Conservation (phyloP, 1,140 invertebrate genomes). For the Drosophila truncata region DNA sequence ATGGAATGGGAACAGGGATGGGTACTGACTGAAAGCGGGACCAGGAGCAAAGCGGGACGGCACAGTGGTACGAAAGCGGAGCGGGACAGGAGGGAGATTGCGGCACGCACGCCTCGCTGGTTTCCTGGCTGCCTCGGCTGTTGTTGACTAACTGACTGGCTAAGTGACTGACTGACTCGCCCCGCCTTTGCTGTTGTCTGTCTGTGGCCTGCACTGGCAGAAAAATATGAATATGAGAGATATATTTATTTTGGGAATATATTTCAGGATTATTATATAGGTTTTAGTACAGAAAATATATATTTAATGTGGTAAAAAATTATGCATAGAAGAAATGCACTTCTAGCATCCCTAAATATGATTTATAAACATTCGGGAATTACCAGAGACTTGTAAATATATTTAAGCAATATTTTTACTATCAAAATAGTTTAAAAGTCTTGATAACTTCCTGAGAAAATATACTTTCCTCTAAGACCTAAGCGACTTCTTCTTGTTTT, state of each 20-base stretch:
- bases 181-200: slow-evolving; percentile 9
- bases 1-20: slow-evolving; percentile 8
- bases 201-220: slow-evolving; percentile 16
- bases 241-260: too few relatives aligned
- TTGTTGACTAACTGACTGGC: slow-evolving; percentile 61
- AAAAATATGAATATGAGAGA: too few relatives aligned
- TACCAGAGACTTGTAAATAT: too few relatives aligned
- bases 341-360: not conserved
- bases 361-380: not conserved
- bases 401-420: not conserved
- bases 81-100: slow-evolving; percentile 34
- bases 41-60: slow-evolving; percentile 5
- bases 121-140: slow-evolving; percentile 46
- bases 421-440: not conserved
- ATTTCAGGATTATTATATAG: too few relatives aligned
- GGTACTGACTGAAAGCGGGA: not conserved
- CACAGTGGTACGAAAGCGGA: not conserved
- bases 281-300: too few relatives aligned
- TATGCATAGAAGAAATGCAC: too few relatives aligned
- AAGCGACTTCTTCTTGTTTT: not conserved
- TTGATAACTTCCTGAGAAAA: not conserved
- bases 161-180: slow-evolving; percentile 55
- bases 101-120: slow-evolving; percentile 59
- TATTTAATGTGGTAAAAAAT: too few relatives aligned
- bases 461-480: rapidly evolving